Evolutionary conservation across 2,113 vertebrate genomes (phyloP), one percentile per base, ranked within the genome.

Genomic region (Misgurnus anguillicaudatus): DNA sequence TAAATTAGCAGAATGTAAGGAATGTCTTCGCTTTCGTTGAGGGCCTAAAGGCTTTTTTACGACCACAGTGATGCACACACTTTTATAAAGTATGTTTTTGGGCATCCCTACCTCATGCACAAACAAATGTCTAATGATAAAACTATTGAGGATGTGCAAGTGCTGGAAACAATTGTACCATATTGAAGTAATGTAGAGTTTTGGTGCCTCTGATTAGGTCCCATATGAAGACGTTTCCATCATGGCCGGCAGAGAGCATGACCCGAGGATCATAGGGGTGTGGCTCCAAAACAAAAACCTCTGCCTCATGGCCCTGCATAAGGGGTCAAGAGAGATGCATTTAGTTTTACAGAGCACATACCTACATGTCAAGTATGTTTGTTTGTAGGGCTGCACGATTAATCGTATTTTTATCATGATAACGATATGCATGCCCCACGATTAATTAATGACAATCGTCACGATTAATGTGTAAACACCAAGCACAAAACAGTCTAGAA

Each of bases 191-290:
- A 87, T 98, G 95, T 86, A 95, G 94, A 45, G 94, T 92, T 87
- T 95, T 96, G 3, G 87, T 92, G 81, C 98, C 98, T 88, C 92
- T 95, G 81, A 90, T 91, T 80, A 99, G 90, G 85, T 99, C 95
- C 98, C 98, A 99, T 73, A 99, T 95, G 88, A 96, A 98, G 82
- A 99, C 91, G 75, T 95, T 99, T 83, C 98, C 98, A 71, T 99
- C 98, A 0, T 99, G 96, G 65, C 98, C 98, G 0, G 98, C 98
- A 86, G 98, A 99, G 57, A 99, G 91, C 91, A 99, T 97, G 84
- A 99, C 95, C 88, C 97, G 93, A 75, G 94, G 91, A 89, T 99
- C 97, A 83, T 95, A 97, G 14, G 98, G 98, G 88, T 99, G 98
- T 0, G 96, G 94, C 88, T 99, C 98, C 89, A 99, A 90, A 86